A percentile compares a stretch with the other conserved stretches of the same genome.
These are phyloP conservation scores for Macropis europaea DNA, from an alignment of 2,888 invertebrate genomes.

Conservation along the genomic window DNA sequence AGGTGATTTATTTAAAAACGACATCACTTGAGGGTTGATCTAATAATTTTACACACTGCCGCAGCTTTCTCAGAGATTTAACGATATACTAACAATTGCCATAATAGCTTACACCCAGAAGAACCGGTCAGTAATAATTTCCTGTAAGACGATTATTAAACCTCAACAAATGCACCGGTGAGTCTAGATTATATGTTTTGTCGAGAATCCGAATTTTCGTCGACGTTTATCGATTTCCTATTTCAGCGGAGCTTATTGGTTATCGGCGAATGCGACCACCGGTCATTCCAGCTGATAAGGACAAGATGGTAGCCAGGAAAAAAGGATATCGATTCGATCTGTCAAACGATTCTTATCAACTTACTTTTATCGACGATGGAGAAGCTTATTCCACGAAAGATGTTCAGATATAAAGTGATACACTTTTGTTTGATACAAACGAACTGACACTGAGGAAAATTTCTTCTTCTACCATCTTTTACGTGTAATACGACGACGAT, in stretches of 20 bases:
- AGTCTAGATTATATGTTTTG: slow-evolving; percentile 16
- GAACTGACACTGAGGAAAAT: not conserved
- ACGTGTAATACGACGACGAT: too few relatives aligned
- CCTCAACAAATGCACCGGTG: not conserved
- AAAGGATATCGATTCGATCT: slow-evolving; percentile 38
- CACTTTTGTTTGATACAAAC: not conserved
- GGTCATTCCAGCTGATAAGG: slow-evolving; percentile 28
- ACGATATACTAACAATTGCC: too few relatives aligned
- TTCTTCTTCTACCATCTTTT: not conserved
- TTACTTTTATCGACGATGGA: slow-evolving; percentile 29
- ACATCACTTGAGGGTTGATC: too few relatives aligned
- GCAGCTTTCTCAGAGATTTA: too few relatives aligned
- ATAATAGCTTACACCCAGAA: too few relatives aligned
- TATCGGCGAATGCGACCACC: slow-evolving; percentile 10
- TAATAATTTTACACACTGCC: too few relatives aligned
- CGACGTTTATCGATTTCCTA: slow-evolving; percentile 25
- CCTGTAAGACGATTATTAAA: slow-evolving; percentile 18
- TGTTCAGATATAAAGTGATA: slow-evolving; percentile 28
- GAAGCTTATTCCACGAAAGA: slow-evolving; percentile 30
- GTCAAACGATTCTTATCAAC: slow-evolving; percentile 36
- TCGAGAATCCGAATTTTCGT: not conserved
- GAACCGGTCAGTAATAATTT: too few relatives aligned
- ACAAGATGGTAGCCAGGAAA: slow-evolving; percentile 19
- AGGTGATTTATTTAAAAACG: too few relatives aligned
- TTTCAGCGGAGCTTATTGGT: slow-evolving; percentile 33